phyloP scores from a whole-genome alignment of 64 coral and sea anemone species.

The Stichodactyla helianthus region DNA sequence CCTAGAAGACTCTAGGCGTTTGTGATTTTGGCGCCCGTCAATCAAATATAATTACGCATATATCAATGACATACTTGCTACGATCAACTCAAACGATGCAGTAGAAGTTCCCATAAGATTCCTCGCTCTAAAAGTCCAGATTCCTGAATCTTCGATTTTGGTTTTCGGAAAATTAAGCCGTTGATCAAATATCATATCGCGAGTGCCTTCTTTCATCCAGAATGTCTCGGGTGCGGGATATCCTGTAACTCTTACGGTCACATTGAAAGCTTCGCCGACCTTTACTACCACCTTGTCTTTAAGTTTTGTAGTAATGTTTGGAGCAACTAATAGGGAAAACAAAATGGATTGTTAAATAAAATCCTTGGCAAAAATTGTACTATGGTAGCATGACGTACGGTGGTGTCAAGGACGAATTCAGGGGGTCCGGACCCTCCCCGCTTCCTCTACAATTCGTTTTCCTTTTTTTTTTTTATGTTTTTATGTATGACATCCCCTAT shows the following conservation, averaged over 20 bases:
- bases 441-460: too few species aligned
- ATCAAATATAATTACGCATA: neutral
- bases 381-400: too few species aligned
- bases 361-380: too few species aligned
- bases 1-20: too few species aligned
- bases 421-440: too few species aligned
- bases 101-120: constrained; percentile 49
- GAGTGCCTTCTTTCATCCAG: constrained; percentile 37
- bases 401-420: too few species aligned
- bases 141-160: constrained; percentile 38
- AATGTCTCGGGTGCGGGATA: constrained; percentile 34
- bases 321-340: neutral
- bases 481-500: too few species aligned
- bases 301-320: constrained; percentile 38
- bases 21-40: too few species aligned
- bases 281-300: constrained; percentile 3
- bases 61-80: constrained; percentile 38
- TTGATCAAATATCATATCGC: constrained; percentile 24
- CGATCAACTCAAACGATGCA: constrained; percentile 25
- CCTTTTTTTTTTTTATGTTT: too few species aligned
- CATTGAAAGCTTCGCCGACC: constrained; percentile 4
- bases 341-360: neutral
- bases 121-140: constrained; percentile 42
- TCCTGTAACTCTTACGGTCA: constrained; percentile 12
- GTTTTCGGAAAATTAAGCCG: constrained; percentile 20